phyloP scores from a whole-genome alignment of 2,113 vertebrate species.

The Tauraco erythrolophus region DNA sequence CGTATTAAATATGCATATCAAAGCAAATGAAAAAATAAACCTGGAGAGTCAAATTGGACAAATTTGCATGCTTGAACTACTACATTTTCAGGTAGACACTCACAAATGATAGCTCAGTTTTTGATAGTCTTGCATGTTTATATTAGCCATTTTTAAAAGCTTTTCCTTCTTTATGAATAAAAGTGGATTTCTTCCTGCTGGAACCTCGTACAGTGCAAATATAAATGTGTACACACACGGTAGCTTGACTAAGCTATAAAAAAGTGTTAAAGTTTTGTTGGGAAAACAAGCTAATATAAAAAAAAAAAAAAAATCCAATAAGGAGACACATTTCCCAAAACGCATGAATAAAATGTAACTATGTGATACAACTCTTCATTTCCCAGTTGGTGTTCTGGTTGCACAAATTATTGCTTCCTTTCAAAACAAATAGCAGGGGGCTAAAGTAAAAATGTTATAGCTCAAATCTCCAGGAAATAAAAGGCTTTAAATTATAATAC shows the following conservation, averaged over 20 bases:
- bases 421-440: conserved; percentile 85
- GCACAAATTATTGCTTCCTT: conserved; percentile 83
- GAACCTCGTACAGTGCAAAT: background rate
- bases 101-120: conserved; percentile 39
- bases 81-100: conserved; percentile 66
- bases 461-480: conserved; percentile 86
- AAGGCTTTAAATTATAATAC: conserved; percentile 87
- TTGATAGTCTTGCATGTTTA: background rate
- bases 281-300: conserved; percentile 32
- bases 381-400: conserved; percentile 77
- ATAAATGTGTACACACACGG: background rate
- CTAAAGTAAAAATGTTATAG: conserved; percentile 84
- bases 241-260: conserved; percentile 22
- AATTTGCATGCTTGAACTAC: conserved; percentile 82
- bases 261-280: conserved; percentile 48
- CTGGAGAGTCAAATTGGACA: conserved; percentile 89
- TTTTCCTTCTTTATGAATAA: background rate
- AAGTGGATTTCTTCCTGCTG: background rate
- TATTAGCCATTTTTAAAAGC: background rate
- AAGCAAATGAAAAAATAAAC: conserved; percentile 94
- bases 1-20: conserved; percentile 99
- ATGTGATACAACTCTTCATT: conserved; percentile 73
- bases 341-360: conserved; percentile 71
- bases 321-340: conserved; percentile 69
- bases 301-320: conserved; percentile 27